Percentiles rank a stretch among this genome's conserved stretches.
Evolutionary conservation across 2,888 invertebrate genomes (phyloP).

Genomic region (Andrena marginata): DNA sequence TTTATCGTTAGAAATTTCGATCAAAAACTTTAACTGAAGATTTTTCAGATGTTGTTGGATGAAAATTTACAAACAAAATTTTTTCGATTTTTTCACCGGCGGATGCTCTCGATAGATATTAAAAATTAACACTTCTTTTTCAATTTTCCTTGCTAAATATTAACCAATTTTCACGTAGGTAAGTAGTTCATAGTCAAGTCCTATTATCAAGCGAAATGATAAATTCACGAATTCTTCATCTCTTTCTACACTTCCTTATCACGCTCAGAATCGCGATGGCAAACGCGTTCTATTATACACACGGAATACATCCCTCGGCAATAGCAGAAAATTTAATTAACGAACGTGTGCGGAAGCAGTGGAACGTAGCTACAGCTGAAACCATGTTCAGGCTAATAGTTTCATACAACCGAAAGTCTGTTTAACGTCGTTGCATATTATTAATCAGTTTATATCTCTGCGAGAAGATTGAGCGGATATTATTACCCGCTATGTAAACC

Average conservation of each 20-base stretch:
- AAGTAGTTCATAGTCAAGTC: neutral
- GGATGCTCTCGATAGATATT: no score
- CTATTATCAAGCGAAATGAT: neutral
- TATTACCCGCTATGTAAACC: constrained; percentile 1
- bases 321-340: constrained; percentile 35
- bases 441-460: constrained; percentile 29
- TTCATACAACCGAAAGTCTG: neutral
- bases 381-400: constrained; percentile 13
- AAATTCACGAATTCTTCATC: neutral
- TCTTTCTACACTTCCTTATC: neutral
- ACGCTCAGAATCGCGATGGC: neutral
- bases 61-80: no score
- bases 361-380: constrained; percentile 4
- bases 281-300: neutral
- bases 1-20: no score
- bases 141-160: no score
- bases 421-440: constrained; percentile 29
- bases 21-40: no score
- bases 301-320: neutral
- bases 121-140: no score
- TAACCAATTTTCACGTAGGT: neutral
- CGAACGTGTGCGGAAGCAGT: neutral
- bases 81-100: no score
- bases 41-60: no score
- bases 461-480: neutral